Conservation (phyloP, 2,797 vertebrate species). For the Neomorphus geoffroyi region DNA sequence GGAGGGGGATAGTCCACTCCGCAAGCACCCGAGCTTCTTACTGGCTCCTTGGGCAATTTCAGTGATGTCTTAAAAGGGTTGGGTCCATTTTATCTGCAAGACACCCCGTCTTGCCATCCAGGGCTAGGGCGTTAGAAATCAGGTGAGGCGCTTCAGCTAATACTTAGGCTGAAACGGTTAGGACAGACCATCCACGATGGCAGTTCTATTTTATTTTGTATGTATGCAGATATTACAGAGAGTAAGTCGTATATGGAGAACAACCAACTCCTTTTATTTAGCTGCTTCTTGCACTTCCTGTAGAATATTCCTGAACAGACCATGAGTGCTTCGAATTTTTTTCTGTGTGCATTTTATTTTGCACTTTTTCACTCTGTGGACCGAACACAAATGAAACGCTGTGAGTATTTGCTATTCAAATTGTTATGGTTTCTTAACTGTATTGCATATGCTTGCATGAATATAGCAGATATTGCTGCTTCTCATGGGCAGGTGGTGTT, state of each 20-base stretch:
- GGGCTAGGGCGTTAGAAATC: not conserved
- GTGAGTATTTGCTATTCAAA: constrained; percentile 60
- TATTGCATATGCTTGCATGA: not conserved
- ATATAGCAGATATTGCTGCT: not conserved
- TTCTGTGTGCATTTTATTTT: not conserved
- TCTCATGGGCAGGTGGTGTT: not conserved
- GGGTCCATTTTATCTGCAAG: constrained; percentile 45
- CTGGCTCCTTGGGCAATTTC: constrained; percentile 67
- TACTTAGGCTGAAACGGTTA: not conserved
- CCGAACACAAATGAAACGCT: not conserved
- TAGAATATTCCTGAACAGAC: constrained; percentile 26
- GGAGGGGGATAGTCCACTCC: constrained; percentile 49
- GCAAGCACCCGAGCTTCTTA: constrained; percentile 45
- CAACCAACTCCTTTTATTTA: not conserved
- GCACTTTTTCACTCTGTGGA: not conserved
- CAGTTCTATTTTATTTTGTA: not conserved
- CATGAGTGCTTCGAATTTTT: not conserved
- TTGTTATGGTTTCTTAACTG: not conserved
- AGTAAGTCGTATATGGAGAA: not conserved
- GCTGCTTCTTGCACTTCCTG: not conserved
- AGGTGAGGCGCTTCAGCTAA: constrained; percentile 16
- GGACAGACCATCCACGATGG: constrained; percentile 11
- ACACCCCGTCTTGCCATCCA: not conserved
- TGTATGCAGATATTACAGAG: not conserved
- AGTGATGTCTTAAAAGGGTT: constrained; percentile 62